A percentile compares a stretch with the other conserved stretches of the same genome.
Evolutionary conservation across 1,140 invertebrate genomes (phyloP).

Genomic region (Drosophila punjabiensis): DNA sequence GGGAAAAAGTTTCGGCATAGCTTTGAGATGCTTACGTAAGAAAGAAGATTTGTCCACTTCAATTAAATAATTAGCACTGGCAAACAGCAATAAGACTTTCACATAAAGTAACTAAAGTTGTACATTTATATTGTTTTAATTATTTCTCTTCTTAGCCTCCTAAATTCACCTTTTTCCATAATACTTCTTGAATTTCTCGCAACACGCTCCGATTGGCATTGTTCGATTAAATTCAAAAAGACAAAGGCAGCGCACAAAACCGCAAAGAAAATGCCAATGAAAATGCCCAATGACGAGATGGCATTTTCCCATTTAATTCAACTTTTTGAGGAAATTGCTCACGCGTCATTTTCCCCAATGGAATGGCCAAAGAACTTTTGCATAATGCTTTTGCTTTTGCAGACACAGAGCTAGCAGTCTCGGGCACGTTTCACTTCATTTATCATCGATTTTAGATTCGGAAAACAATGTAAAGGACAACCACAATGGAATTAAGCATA

Average conservation of each 20-base stretch:
- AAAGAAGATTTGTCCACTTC: neutral
- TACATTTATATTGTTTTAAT: neutral
- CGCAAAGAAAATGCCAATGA: conserved; percentile 29
- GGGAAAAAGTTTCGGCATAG: neutral
- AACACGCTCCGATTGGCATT: conserved; percentile 47
- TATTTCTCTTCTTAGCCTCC: too few species aligned
- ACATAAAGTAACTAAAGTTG: neutral
- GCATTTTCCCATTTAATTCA: conserved; percentile 67
- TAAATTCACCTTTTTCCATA: too few species aligned
- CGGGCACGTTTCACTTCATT: conserved; percentile 60
- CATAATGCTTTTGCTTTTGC: conserved; percentile 49
- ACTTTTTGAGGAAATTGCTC: conserved; percentile 63
- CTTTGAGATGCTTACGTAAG: neutral
- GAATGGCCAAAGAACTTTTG: conserved; percentile 52
- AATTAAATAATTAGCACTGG: neutral
- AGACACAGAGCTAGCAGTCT: conserved; percentile 5
- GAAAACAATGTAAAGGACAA: conserved; percentile 15
- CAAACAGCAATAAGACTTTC: neutral
- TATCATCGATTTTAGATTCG: conserved; percentile 51
- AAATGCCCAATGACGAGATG: conserved; percentile 36
- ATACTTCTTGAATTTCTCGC: neutral
- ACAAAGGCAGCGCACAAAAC: conserved; percentile 30
- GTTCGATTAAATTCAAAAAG: conserved; percentile 60
- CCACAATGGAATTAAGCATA: conserved; percentile 12
- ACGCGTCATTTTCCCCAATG: conserved; percentile 66